These are phyloP conservation scores for Parazoanthus atlanticus DNA, from an alignment of 92 coral and sea anemone genomes.

Conservation along the genomic window DNA sequence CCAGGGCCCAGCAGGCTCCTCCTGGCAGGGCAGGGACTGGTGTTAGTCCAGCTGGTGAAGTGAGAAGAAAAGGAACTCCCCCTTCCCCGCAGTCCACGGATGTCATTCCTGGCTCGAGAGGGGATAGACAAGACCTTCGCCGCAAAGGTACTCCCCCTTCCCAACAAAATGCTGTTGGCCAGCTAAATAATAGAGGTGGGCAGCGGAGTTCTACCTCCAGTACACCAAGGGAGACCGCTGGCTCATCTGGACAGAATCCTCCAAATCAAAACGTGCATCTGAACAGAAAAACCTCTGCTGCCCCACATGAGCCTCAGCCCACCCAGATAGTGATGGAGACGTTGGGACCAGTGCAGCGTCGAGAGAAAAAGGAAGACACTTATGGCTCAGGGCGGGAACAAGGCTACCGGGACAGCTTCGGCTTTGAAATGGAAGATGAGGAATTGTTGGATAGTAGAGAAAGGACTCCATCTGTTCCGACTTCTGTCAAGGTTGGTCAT, in stretches of 20 bases:
- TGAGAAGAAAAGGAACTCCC: slow-evolving; percentile 23
- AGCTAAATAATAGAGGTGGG: background rate
- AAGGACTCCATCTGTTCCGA: background rate
- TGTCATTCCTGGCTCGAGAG: background rate
- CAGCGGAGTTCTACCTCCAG: background rate
- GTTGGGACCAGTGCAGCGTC: slow-evolving; percentile 15
- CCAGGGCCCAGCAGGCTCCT: slow-evolving; percentile 6
- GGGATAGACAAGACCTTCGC: background rate
- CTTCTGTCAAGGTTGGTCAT: slow-evolving; percentile 13
- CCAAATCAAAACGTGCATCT: background rate
- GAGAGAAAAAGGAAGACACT: slow-evolving; percentile 26
- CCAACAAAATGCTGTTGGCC: slow-evolving; percentile 44
- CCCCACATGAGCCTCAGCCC: slow-evolving; percentile 18
- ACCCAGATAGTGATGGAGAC: slow-evolving; percentile 9
- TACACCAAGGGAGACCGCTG: background rate
- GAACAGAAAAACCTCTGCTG: slow-evolving; percentile 9
- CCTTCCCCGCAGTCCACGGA: slow-evolving; percentile 13
- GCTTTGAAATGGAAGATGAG: slow-evolving; percentile 35
- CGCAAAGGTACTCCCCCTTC: slow-evolving; percentile 47
- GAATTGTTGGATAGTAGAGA: background rate
- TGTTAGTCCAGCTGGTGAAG: background rate
- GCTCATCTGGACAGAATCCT: background rate
- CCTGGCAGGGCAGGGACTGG: slow-evolving; percentile 21
- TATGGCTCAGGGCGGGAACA: slow-evolving; percentile 43
- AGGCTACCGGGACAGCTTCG: slow-evolving; percentile 41